Conservation (phyloP, 2,113 vertebrate genomes). For the Gopherus evgoodei region DNA sequence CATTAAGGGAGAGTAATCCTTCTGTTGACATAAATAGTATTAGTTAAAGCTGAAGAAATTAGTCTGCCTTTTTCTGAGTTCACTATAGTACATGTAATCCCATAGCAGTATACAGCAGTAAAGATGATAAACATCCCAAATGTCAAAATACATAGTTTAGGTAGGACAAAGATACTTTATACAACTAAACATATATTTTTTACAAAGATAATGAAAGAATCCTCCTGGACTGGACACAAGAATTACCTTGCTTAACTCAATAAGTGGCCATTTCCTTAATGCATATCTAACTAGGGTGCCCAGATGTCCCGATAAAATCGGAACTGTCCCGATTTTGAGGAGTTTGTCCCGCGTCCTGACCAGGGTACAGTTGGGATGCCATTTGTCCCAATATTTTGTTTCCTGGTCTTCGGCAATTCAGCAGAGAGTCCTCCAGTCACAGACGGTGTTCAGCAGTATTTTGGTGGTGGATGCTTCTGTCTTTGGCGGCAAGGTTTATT, state of each 20-base stretch:
- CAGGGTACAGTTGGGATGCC: too few species aligned
- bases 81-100: constrained; percentile 53
- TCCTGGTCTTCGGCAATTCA: too few species aligned
- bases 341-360: too few species aligned
- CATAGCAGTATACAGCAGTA: constrained; percentile 56
- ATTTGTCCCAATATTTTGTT: too few species aligned
- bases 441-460: too few species aligned
- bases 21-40: constrained; percentile 61
- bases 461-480: too few species aligned
- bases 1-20: constrained; percentile 65
- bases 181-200: constrained; percentile 41
- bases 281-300: background rate
- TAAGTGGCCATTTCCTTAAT: background rate
- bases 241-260: background rate
- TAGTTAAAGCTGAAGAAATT: constrained; percentile 42
- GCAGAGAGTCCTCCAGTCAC: too few species aligned
- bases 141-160: constrained; percentile 35
- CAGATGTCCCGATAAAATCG: too few species aligned
- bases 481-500: too few species aligned
- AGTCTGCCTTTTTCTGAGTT: constrained; percentile 25
- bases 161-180: constrained; percentile 49
- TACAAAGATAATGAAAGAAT: constrained; percentile 23
- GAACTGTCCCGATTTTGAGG: too few species aligned
- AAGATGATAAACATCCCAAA: constrained; percentile 26
- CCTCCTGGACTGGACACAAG: background rate